Percentiles rank a stretch among this genome's conserved stretches.
Evolutionary conservation across 2,888 invertebrate species (phyloP).

Genomic region (Parelbella ahira): DNA sequence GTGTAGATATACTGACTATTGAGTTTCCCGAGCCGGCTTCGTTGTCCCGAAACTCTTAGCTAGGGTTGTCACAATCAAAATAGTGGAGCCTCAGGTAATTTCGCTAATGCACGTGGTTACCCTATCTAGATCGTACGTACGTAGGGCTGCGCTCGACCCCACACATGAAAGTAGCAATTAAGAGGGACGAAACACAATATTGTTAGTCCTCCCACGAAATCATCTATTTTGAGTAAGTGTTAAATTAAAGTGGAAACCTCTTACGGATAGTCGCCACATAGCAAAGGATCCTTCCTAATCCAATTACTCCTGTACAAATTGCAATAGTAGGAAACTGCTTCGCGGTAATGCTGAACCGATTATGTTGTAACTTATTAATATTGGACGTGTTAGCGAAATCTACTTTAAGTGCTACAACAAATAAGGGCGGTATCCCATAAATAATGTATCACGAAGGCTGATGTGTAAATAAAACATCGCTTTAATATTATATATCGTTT

Average conservation of each 20-base stretch:
- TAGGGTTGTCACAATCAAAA: conserved; percentile 72
- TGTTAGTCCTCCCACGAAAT: conserved; percentile 54
- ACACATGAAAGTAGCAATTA: conserved; percentile 64
- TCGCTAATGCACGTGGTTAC: conserved; percentile 79
- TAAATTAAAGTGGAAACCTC: conserved; percentile 42
- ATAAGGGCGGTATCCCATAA: conserved; percentile 23
- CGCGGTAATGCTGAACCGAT: conserved; percentile 23
- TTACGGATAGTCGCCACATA: conserved; percentile 19
- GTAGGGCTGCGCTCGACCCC: conserved; percentile 37
- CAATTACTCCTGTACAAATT: conserved; percentile 17
- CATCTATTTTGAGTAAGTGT: conserved; percentile 63
- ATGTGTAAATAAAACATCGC: conserved; percentile 33
- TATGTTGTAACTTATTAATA: conserved; percentile 20
- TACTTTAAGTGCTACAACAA: no score
- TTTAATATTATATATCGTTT: conserved; percentile 51
- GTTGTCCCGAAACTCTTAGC: conserved; percentile 44
- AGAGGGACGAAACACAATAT: conserved; percentile 65
- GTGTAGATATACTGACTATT: conserved; percentile 13
- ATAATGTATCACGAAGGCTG: conserved; percentile 26
- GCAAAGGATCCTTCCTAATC: conserved; percentile 23
- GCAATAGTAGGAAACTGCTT: conserved; percentile 26
- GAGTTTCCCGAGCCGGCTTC: conserved; percentile 35
- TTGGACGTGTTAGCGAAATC: conserved; percentile 4
- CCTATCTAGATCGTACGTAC: conserved; percentile 72
- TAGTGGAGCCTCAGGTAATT: conserved; percentile 78